Base-by-base conservation (phyloP, 2,113 vertebrate species). In the Pteruthius melanotis region DNA sequence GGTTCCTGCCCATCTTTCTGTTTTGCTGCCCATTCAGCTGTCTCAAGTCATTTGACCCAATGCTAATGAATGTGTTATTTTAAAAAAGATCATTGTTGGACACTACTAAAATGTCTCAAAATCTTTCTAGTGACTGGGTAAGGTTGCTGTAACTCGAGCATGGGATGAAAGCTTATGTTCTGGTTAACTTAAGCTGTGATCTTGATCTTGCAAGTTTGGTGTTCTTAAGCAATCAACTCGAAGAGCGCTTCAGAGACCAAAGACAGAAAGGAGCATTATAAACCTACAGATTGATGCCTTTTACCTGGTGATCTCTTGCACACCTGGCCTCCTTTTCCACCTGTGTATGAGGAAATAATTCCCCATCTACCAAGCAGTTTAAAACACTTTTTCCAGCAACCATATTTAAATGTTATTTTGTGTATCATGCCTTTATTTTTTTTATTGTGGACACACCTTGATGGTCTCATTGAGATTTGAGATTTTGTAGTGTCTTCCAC, bases 1-100 rank as follows among this genome's bases (percentile, higher is more conserved):
- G 94, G 93, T 92, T 94, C 92, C 88, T 95, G 80, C 95, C 92
- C 93, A 70, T 83, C 72, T 90, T 63, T 89, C 49, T 92, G 60
- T 56, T 95, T 89, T 81, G 35, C 80, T 92, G 60, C 65, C 83
- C 86, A 22, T 78, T 66, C 63, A 61, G 20, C 53, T 66, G 44
- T 92, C 82, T 63, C 63, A 81, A 90, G 70, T 70, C 69, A n/a
- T 70, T 74, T 40, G 65, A 75, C n/a, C 76, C 83, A 56, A 50
- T 0, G 30, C 49, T 83, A 37, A 4, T 35, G 27, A 81, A 78
- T 68, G 40, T 68, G 49, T 78, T 86, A 10, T 64, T 93, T 93
- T 42, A 49, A 57, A 77, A 76, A 49, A 37, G 71, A 50, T 83
- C 71, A 16, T 31, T 71, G 53, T 52, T 76, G 47, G 40, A 75